Evolutionary conservation across 2,888 invertebrate genomes (phyloP), one percentile per base, ranked within the genome.

Genomic region (Eupeodes luniger): DNA sequence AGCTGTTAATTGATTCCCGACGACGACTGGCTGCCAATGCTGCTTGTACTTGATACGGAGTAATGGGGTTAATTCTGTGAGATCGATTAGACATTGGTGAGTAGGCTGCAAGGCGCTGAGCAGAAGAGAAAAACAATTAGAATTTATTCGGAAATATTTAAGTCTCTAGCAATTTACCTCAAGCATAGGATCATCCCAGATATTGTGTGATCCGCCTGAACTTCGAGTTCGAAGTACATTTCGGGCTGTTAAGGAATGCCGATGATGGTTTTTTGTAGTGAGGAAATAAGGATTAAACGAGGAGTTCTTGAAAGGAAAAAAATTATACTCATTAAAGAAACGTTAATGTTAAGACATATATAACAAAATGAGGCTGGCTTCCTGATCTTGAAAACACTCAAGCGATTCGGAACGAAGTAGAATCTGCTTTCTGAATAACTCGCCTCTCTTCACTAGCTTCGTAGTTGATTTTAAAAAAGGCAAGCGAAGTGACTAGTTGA

Each of bases 1-100:
- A 96, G 69, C 96, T 96, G 40, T 96, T 95, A 76, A 96, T 95
- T 0, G 96, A 96, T 91, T 96, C 96, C 16, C 96, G 94, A 4
- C 96, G 94, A 5, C 95, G 94, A 11, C 93, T 92, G 27, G 92
- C 92, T 47, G 93, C 92, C 67, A 93, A 90, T 0, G 92, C 92
- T 27, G 92, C 92, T 90, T 93, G 93, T 78, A 93, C 93, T 85
- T 93, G 93, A 90, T 92, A 93, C 85, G 93, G 93, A 36, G 93
- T 92, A 9, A 93, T 93, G 0, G 93, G 92, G 84, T 94, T 93
- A 79, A 94, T 94, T 10, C 95, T 93, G 89, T 94, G 94, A 74
- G 94, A 94, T 19, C 95, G 94, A 67, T 94, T 94, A 12, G 95
- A 95, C 83, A 96, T 94, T 49, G 95, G 96, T 6, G 95, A 95